These are phyloP conservation scores for Meloidogyne hapla DNA, from an alignment of 1,140 invertebrate species.

Conservation along the genomic window DNA sequence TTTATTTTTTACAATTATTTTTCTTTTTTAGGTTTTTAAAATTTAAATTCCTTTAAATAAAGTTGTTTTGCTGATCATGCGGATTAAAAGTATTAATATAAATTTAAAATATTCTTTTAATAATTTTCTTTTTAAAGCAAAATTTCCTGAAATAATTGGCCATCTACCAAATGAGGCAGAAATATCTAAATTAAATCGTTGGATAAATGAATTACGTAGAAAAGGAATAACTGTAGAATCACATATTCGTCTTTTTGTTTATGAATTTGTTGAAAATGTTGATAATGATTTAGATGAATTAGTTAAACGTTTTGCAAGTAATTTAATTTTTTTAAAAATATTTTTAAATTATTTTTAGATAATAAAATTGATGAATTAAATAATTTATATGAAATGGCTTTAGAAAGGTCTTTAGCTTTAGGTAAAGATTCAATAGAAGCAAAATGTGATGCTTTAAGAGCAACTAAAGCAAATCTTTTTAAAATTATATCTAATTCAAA, in stretches of 20 bases:
- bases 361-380: too few relatives aligned
- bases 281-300: neutral
- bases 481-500: neutral
- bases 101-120: too few relatives aligned
- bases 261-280: constrained; percentile 11
- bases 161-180: neutral
- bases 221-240: constrained; percentile 12
- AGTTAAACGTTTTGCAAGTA: neutral
- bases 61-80: too few relatives aligned
- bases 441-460: neutral
- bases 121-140: neutral
- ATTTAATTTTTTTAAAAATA: neutral
- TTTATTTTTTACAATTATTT: too few relatives aligned
- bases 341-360: neutral
- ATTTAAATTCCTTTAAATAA: too few relatives aligned
- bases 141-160: neutral
- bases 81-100: too few relatives aligned
- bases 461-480: neutral
- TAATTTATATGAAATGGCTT: too few relatives aligned
- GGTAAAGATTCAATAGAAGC: neutral
- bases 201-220: neutral
- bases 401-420: neutral
- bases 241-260: constrained; percentile 16
- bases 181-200: neutral
- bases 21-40: too few relatives aligned